Base-by-base conservation (phyloP, 1,140 invertebrate genomes). In the Eupristina koningsbergeri region DNA sequence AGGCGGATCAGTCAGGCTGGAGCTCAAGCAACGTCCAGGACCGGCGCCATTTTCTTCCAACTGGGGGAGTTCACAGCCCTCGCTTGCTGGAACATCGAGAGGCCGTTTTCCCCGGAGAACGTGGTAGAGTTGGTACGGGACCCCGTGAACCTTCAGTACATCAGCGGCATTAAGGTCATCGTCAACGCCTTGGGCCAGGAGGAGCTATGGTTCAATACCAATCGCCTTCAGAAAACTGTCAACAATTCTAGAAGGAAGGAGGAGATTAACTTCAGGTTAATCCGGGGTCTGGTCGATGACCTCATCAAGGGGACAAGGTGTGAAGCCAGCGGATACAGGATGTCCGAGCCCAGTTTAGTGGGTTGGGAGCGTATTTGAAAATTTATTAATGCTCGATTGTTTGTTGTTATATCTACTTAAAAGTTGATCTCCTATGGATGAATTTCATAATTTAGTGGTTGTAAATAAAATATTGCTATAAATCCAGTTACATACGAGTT, bases 51-150 rank as follows among this genome's bases (percentile, higher is more conserved):
- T 63, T 96, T 96, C 91, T 95, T 94, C 86, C 94, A 95, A 1
- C 94, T 96, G 86, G 93, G 95, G 71, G 94, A 94, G 47, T 92
- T 92, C 76, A 94, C 95, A 85, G 94, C 94, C 2, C 90, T 96
- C 5, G 94, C 95, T 15, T 96, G 96, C 84, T 96, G 96, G 96
- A 95, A 96, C 87, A 94, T 94, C 1, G 93, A 95, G 85, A 95
- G 94, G 87, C 92, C 93, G 13, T 93, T 96, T 64, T 90, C 89
- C 0, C 89, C 93, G 3, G 89, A 93, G 19, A 95, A 94, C 88
- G 90, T 96, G 39, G 94, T 91, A 1, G 90, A 93, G 17, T 87
- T 96, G 1, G 94, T 93, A 0, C 89, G 93, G 81, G 94, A 96
- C 86, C 90, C 90, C 11, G 86, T 91, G 63, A 91, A 88, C 2